Evolutionary conservation across 2,113 vertebrate species (phyloP).

Genomic region (Ahaetulla prasina): DNA sequence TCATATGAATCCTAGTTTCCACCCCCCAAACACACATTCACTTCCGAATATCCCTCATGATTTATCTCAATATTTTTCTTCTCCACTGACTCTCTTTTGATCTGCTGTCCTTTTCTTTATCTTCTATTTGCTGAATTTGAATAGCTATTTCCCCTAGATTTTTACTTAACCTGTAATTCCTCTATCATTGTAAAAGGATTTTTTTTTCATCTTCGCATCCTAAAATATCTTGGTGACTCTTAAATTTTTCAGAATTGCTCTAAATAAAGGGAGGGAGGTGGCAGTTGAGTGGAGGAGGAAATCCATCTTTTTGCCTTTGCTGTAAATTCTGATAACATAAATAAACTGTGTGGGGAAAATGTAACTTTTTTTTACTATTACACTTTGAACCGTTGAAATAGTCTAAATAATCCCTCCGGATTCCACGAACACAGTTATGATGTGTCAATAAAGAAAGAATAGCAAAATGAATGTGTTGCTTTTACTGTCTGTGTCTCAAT

Average conservation of each 20-base stretch:
- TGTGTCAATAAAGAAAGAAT: conserved; percentile 39
- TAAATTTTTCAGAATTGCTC: not conserved
- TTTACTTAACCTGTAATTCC: conserved; percentile 26
- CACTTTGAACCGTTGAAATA: conserved; percentile 42
- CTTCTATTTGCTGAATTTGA: not conserved
- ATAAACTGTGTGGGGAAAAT: conserved; percentile 34
- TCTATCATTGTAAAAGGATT: not conserved
- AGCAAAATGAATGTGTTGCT: not conserved
- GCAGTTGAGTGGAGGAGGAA: conserved; percentile 9
- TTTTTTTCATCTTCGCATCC: not conserved
- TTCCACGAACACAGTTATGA: conserved; percentile 32
- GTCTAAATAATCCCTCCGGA: conserved; percentile 30
- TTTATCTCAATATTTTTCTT: not conserved
- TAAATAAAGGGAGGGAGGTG: conserved; percentile 17
- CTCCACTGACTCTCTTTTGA: not conserved
- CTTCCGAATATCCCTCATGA: not conserved
- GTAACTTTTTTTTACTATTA: conserved; percentile 18
- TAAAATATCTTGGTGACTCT: not conserved
- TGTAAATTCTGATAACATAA: conserved; percentile 36
- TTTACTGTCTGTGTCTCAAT: conserved; percentile 5
- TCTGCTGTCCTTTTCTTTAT: not conserved
- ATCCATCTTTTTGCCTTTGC: not conserved
- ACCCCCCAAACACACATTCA: too few species aligned
- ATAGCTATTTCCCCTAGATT: not conserved
- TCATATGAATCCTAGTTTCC: not conserved